A percentile compares a stretch with the other conserved stretches of the same genome.
phyloP scores from a whole-genome alignment of 2,888 invertebrate genomes.

The Chromoteleia sp. region DNA sequence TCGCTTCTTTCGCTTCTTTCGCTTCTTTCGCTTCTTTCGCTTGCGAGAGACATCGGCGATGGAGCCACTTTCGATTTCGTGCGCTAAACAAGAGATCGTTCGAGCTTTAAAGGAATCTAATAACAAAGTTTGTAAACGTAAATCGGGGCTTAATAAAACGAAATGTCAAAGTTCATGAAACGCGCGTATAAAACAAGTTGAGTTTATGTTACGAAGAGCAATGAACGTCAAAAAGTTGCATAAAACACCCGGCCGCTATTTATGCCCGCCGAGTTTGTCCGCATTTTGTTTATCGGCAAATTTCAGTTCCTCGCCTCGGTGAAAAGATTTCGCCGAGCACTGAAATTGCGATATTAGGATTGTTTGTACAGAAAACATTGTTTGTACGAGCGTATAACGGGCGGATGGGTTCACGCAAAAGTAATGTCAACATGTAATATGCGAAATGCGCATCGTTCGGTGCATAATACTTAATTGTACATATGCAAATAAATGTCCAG shows the following conservation, averaged over 20 bases:
- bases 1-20: slow-evolving; percentile 3
- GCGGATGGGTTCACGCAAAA: slow-evolving; percentile 29
- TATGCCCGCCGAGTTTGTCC: slow-evolving; percentile 26
- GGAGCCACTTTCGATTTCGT: slow-evolving; percentile 14
- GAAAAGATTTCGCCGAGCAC: slow-evolving; percentile 27
- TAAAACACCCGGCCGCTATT: slow-evolving; percentile 44
- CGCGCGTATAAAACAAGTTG: slow-evolving; percentile 41
- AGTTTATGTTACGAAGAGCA: slow-evolving; percentile 53
- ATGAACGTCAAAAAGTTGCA: slow-evolving; percentile 50
- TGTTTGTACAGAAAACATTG: slow-evolving; percentile 43
- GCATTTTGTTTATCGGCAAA: slow-evolving; percentile 49
- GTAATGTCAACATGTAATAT: slow-evolving; percentile 57
- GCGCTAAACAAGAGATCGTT: slow-evolving; percentile 16
- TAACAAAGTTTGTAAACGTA: slow-evolving; percentile 57
- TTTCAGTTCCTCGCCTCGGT: slow-evolving; percentile 15
- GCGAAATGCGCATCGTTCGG: slow-evolving; percentile 34
- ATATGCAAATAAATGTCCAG: slow-evolving; percentile 59
- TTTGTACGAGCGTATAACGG: not conserved
- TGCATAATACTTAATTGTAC: slow-evolving; percentile 62
- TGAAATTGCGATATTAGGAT: slow-evolving; percentile 14
- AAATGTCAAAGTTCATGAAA: slow-evolving; percentile 56
- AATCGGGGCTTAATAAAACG: slow-evolving; percentile 51
- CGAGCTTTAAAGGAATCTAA: slow-evolving; percentile 22
- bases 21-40: not conserved
- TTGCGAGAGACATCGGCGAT: not conserved